These are phyloP conservation scores for Acanthacorydalis orientalis DNA, from an alignment of 2,888 invertebrate species.

Conservation along the genomic window DNA sequence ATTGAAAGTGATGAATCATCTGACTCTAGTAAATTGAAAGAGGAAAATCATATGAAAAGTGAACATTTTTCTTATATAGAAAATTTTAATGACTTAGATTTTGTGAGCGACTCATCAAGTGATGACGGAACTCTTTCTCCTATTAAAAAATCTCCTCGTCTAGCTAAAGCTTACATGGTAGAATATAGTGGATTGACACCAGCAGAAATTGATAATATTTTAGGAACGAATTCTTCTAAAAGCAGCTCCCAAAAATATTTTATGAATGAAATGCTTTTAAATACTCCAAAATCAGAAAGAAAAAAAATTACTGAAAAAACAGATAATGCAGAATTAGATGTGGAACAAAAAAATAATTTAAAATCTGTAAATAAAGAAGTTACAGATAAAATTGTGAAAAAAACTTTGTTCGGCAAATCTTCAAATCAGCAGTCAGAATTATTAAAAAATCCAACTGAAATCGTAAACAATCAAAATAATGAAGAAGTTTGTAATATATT, in stretches of 20 bases:
- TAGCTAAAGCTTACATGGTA: slow-evolving; percentile 55
- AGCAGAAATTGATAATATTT: slow-evolving; percentile 44
- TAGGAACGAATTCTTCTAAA: slow-evolving; percentile 16
- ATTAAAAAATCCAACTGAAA: not conserved
- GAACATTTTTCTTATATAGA: slow-evolving; percentile 18
- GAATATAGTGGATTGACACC: slow-evolving; percentile 61
- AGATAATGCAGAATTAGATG: not conserved
- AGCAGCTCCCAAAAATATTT: slow-evolving; percentile 2
- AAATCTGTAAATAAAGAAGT: not conserved
- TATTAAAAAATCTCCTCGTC: slow-evolving; percentile 27
- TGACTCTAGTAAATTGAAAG: slow-evolving; percentile 18
- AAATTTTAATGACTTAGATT: slow-evolving; percentile 15
- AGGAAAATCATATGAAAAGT: slow-evolving; percentile 26
- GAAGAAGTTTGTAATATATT: not conserved
- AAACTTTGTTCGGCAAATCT: not conserved
- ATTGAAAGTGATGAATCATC: slow-evolving; percentile 24
- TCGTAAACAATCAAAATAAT: not conserved
- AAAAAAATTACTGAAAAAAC: not conserved
- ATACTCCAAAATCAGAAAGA: slow-evolving; percentile 8
- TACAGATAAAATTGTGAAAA: not conserved
- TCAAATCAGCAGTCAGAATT: not conserved
- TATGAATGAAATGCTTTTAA: slow-evolving; percentile 6
- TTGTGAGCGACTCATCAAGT: slow-evolving; percentile 18
- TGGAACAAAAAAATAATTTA: not conserved
- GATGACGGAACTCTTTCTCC: slow-evolving; percentile 15